phyloP scores from a whole-genome alignment of 2,797 vertebrate species.

The Aselliscus stoliczkanus region DNA sequence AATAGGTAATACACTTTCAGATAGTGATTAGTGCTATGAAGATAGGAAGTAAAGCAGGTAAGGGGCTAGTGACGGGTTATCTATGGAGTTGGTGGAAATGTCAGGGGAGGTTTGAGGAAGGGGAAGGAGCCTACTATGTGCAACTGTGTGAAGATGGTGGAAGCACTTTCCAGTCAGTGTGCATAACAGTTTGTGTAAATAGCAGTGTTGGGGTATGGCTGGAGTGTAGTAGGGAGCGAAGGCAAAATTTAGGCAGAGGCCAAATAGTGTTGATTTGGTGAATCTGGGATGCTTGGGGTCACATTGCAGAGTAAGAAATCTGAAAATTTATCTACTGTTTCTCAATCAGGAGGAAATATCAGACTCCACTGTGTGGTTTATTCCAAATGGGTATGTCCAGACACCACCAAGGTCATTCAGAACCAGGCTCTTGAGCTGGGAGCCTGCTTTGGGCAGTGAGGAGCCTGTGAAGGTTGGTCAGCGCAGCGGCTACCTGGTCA shows the following conservation, averaged over 20 bases:
- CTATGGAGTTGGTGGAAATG: neutral
- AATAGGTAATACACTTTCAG: neutral
- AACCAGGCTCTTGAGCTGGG: neutral
- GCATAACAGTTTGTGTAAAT: neutral
- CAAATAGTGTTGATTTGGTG: neutral
- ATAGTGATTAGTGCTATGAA: neutral
- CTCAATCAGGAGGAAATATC: neutral
- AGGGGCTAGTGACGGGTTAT: neutral
- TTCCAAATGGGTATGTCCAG: neutral
- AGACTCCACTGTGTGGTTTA: neutral
- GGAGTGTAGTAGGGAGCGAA: neutral
- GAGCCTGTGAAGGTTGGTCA: neutral
- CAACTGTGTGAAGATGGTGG: neutral
- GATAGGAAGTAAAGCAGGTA: neutral
- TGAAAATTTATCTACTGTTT: neutral
- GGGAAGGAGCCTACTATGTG: neutral
- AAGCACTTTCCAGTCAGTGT: neutral
- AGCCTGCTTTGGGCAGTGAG: neutral
- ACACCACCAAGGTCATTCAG: neutral
- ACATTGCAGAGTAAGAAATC: neutral
- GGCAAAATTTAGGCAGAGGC: neutral
- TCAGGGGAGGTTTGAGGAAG: neutral
- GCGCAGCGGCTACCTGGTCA: neutral
- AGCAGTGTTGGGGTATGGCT: neutral
- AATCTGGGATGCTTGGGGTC: neutral